phyloP scores from a whole-genome alignment of 2,797 vertebrate species.

The Lates japonicus region DNA sequence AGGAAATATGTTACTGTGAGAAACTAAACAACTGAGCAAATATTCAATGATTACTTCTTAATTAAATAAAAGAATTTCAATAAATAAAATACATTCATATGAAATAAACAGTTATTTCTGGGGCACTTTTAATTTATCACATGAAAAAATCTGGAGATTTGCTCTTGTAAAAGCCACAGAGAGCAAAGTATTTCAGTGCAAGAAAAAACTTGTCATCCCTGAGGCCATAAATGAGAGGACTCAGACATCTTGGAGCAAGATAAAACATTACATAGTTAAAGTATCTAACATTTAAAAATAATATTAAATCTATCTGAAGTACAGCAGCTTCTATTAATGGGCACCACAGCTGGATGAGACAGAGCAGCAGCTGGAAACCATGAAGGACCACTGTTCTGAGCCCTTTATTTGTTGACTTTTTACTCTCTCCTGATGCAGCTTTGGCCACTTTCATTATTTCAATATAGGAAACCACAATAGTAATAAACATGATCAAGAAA shows the following conservation, averaged over 20 bases:
- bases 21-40: neutral
- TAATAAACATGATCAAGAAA: conserved; percentile 62
- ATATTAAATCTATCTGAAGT: neutral
- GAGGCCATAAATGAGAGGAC: conserved; percentile 81
- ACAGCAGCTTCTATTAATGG: conserved; percentile 60
- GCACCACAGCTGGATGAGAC: conserved; percentile 65
- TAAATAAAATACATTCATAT: neutral
- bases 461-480: conserved; percentile 63
- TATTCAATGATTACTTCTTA: neutral
- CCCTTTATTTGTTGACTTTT: conserved; percentile 59
- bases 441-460: conserved; percentile 68
- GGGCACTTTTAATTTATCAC: too few relatives aligned
- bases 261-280: conserved; percentile 69
- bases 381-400: conserved; percentile 72
- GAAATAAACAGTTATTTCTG: neutral
- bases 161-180: conserved; percentile 42
- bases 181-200: conserved; percentile 42
- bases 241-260: conserved; percentile 72
- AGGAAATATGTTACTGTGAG: neutral
- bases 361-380: conserved; percentile 70
- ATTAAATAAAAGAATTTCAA: neutral
- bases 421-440: conserved; percentile 61
- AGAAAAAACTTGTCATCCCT: conserved; percentile 66
- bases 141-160: neutral
- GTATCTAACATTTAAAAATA: conserved; percentile 54